These are phyloP conservation scores for Cliona cf. orientalis DNA, from an alignment of 37 sponge, comb jelly and placozoan species.

Conservation along the genomic window DNA sequence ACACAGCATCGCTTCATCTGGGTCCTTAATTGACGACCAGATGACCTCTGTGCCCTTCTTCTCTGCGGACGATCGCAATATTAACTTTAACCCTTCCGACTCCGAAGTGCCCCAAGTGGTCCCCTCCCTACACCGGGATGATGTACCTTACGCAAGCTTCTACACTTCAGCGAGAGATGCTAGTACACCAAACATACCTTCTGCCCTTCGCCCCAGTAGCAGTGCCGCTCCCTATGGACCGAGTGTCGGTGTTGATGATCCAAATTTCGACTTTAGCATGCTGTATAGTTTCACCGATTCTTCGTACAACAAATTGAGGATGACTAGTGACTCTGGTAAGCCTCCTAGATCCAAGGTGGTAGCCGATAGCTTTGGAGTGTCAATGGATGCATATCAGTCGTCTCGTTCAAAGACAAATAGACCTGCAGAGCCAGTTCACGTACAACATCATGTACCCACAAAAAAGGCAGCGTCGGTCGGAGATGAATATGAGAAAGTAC, in stretches of 20 bases:
- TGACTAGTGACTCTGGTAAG: not conserved
- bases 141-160: not conserved
- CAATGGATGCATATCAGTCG: not conserved
- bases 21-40: too few relatives aligned
- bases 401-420: not conserved
- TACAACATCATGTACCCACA: too few relatives aligned
- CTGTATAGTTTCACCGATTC: conserved; percentile 28
- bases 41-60: conserved; percentile 16
- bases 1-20: not conserved
- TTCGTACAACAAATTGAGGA: not conserved
- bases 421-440: conserved; percentile 2
- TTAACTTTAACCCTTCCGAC: not conserved
- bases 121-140: too few relatives aligned
- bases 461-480: too few relatives aligned
- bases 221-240: too few relatives aligned
- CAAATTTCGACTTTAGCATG: not conserved
- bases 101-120: too few relatives aligned
- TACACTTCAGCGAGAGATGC: too few relatives aligned
- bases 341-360: not conserved
- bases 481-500: too few relatives aligned
- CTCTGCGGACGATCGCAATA: conserved; percentile 19
- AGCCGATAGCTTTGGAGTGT: conserved; percentile 23
- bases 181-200: too few relatives aligned
- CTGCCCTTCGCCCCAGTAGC: too few relatives aligned
- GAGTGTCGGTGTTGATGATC: not conserved